Conservation (phyloP, 2,888 invertebrate genomes). For the Amphipyra tragopoginis region DNA sequence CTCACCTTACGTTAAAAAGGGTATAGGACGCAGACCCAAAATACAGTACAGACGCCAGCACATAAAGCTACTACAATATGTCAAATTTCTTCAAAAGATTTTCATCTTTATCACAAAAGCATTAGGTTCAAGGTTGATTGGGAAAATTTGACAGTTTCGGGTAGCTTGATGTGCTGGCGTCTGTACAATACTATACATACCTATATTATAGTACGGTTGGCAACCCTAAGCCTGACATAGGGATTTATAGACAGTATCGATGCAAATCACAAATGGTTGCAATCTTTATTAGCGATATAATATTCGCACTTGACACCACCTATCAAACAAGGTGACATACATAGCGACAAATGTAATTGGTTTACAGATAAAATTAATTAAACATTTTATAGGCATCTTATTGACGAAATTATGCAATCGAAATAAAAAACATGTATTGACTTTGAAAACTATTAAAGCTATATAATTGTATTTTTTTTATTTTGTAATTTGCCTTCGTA, state of each 20-base stretch:
- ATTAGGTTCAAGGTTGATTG: no score
- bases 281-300: conserved; percentile 40
- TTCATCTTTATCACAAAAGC: no score
- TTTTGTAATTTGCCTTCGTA: background rate
- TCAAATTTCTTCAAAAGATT: no score
- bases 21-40: no score
- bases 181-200: no score
- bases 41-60: no score
- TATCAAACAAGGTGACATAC: conserved; percentile 57
- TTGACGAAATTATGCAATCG: conserved; percentile 39
- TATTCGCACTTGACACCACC: conserved; percentile 52
- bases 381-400: conserved; percentile 23
- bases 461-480: background rate
- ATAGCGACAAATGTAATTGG: conserved; percentile 57
- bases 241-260: conserved; percentile 9
- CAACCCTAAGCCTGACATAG: conserved; percentile 12
- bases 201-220: no score
- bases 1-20: no score
- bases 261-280: conserved; percentile 29
- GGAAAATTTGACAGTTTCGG: no score
- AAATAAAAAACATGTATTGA: conserved; percentile 8
- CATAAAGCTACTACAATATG: no score
- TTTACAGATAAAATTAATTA: conserved; percentile 58
- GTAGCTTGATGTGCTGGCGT: no score
- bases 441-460: conserved; percentile 13